Evolutionary conservation across 2,113 vertebrate species (phyloP).

Genomic region (Potamarius usumacintae): DNA sequence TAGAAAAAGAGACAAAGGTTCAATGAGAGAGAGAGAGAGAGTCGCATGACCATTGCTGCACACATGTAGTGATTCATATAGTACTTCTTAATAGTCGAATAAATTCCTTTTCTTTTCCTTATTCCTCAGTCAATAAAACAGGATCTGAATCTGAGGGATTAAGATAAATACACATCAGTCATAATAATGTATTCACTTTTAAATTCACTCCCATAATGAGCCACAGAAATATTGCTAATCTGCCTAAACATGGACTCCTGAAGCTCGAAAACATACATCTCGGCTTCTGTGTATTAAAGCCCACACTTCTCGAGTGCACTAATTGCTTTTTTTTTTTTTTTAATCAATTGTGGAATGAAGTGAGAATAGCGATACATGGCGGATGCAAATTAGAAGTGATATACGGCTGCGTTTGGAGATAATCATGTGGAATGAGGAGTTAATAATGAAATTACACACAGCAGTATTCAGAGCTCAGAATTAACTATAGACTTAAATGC

Average conservation of each 20-base stretch:
- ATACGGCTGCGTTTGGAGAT: not conserved
- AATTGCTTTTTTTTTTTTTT: not conserved
- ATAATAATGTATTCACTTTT: not conserved
- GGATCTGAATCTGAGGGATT: not conserved
- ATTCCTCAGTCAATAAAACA: no score
- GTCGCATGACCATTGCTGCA: not conserved
- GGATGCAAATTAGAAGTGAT: conserved; percentile 3
- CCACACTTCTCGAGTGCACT: not conserved
- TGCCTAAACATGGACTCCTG: not conserved
- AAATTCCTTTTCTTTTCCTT: not conserved
- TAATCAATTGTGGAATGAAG: conserved; percentile 6
- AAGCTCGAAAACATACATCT: not conserved
- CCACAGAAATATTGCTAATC: not conserved
- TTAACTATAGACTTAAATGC: conserved; percentile 1
- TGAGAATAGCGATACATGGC: not conserved
- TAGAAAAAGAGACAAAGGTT: not conserved
- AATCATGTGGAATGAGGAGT: conserved; percentile 20
- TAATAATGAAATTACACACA: conserved; percentile 29
- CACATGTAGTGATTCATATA: not conserved
- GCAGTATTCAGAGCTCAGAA: conserved; percentile 7
- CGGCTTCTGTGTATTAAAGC: not conserved
- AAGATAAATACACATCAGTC: not conserved
- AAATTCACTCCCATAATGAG: not conserved
- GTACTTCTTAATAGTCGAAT: not conserved
- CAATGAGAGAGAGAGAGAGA: not conserved